Evolutionary conservation across 2,113 vertebrate species (phyloP).

Genomic region (Nansenia antarctica): DNA sequence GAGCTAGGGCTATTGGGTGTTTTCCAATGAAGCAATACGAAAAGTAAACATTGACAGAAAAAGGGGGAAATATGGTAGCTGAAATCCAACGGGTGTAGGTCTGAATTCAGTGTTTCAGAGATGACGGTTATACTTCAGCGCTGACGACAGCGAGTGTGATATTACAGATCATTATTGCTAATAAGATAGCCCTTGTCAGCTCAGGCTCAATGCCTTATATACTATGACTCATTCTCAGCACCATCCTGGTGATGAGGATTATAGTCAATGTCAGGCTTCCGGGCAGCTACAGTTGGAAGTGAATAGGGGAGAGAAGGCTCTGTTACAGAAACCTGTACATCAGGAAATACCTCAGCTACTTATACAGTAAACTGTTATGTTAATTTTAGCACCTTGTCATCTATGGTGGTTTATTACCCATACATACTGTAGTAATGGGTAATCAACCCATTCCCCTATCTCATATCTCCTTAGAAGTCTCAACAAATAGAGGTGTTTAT

Average conservation of each 20-base stretch:
- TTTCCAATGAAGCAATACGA: not conserved
- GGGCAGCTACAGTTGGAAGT: not conserved
- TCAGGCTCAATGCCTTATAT: not conserved
- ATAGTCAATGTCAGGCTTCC: not conserved
- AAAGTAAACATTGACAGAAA: not conserved
- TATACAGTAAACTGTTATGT: too few species aligned
- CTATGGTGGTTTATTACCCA: too few species aligned
- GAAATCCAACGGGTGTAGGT: not conserved
- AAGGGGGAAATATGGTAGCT: not conserved
- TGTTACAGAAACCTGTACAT: not conserved
- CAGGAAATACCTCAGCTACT: too few species aligned
- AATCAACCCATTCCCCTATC: too few species aligned
- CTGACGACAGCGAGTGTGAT: not conserved
- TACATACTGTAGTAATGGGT: too few species aligned
- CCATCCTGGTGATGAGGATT: not conserved
- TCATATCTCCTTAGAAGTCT: not conserved
- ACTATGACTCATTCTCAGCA: not conserved
- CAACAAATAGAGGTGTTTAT: not conserved
- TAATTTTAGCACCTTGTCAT: too few species aligned
- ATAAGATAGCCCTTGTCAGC: not conserved
- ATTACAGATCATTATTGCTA: constrained; percentile 1
- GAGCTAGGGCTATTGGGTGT: not conserved
- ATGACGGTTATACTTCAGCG: not conserved
- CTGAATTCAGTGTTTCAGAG: not conserved
- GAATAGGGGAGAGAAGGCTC: not conserved